These are phyloP conservation scores for Syrmaticus mikado DNA, from an alignment of 2,113 vertebrate genomes.

Conservation along the genomic window DNA sequence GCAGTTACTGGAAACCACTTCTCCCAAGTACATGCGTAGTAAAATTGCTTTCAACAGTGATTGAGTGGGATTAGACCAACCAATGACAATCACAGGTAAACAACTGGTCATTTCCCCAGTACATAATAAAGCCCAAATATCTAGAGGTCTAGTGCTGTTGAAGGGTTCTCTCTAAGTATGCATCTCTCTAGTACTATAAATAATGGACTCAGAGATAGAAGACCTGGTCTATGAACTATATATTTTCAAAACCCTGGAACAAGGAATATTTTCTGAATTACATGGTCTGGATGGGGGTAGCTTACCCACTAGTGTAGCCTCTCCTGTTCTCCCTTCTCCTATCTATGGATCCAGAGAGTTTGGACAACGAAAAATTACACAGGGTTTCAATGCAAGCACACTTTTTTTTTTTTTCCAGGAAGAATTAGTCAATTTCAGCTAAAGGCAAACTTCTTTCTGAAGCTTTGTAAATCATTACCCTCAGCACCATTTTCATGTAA, in stretches of 20 bases:
- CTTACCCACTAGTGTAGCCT: not conserved
- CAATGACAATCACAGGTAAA: not conserved
- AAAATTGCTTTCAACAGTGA: slow-evolving; percentile 5
- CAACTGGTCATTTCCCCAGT: not conserved
- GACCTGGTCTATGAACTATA: not conserved
- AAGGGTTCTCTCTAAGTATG: not conserved
- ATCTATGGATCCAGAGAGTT: not conserved
- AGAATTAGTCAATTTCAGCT: slow-evolving; percentile 29
- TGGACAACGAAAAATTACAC: not conserved
- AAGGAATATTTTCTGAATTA: not conserved
- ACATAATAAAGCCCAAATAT: not conserved
- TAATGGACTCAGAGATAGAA: not conserved
- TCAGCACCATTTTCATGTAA: not conserved
- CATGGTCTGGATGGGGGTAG: not conserved
- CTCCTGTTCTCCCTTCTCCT: not conserved
- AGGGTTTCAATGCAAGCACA: not conserved
- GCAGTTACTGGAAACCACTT: slow-evolving; percentile 22
- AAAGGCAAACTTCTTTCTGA: slow-evolving; percentile 22
- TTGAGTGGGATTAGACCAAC: not conserved
- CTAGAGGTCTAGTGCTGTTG: not conserved
- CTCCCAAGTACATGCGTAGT: not conserved
- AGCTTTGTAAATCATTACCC: not conserved
- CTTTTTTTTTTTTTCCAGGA: not conserved
- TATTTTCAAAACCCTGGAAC: not conserved
- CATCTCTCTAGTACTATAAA: not conserved